phyloP scores from a whole-genome alignment of 2,797 vertebrate genomes.

The Chromobotia macracanthus region DNA sequence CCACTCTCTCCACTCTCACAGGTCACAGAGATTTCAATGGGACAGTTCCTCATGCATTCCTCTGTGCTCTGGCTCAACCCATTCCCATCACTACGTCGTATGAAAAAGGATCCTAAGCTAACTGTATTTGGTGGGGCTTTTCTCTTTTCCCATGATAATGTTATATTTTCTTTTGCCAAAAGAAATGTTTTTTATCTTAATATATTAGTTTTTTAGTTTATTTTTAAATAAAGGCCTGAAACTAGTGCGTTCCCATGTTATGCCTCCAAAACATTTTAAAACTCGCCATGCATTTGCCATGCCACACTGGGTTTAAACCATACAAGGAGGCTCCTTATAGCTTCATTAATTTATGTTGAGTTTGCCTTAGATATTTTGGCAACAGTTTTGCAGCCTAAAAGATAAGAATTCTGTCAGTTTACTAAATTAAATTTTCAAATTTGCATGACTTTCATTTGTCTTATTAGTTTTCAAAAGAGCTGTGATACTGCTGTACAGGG shows the following conservation, averaged over 20 bases:
- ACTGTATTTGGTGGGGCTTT: slow-evolving; percentile 89
- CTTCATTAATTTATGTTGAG: slow-evolving; percentile 13
- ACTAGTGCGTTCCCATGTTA: not conserved
- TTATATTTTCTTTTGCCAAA: slow-evolving; percentile 11
- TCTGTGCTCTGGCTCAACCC: slow-evolving; percentile 94
- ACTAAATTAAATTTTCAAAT: not conserved
- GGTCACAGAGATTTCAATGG: slow-evolving; percentile 98
- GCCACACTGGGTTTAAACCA: not conserved
- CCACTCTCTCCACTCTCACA: slow-evolving; percentile 60
- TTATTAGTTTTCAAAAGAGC: slow-evolving; percentile 94
- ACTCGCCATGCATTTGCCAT: not conserved
- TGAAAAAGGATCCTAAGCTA: slow-evolving; percentile 92
- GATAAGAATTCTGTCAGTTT: not conserved
- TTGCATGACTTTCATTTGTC: slow-evolving; percentile 27
- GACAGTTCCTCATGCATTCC: slow-evolving; percentile 94
- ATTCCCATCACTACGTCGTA: slow-evolving; percentile 88
- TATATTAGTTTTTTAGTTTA: not conserved
- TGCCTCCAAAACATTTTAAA: not conserved
- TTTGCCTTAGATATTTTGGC: not conserved
- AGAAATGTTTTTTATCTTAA: not conserved
- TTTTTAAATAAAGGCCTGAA: not conserved
- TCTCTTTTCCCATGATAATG: not conserved
- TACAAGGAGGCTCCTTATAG: not conserved
- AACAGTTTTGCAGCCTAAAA: not conserved
- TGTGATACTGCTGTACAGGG: slow-evolving; percentile 93